These are phyloP conservation scores for Cyphomyrus plagiostoma DNA, from an alignment of 2,113 vertebrate genomes.

Conservation along the genomic window DNA sequence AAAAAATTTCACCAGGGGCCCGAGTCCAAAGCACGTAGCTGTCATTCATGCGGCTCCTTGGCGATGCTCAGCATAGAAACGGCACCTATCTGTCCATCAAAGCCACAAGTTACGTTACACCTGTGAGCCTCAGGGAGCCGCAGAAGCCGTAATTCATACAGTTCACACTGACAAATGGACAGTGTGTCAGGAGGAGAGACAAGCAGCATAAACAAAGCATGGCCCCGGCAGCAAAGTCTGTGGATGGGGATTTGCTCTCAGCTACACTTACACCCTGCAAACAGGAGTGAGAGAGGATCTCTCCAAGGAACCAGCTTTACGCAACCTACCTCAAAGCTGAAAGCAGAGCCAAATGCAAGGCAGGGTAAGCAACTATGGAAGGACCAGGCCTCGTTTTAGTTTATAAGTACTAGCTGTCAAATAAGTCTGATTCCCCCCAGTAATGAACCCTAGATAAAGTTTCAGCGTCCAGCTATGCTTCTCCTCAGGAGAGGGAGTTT, in stretches of 20 bases:
- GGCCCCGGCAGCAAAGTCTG: neutral
- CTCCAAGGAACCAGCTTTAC: neutral
- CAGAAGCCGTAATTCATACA: neutral
- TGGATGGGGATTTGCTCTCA: neutral
- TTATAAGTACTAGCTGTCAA: conserved; percentile 22
- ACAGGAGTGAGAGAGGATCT: neutral
- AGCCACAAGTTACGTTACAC: neutral
- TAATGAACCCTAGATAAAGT: conserved; percentile 14
- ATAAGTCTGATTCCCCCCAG: neutral
- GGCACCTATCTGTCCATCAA: neutral
- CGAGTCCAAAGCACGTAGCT: neutral
- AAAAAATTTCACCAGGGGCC: neutral
- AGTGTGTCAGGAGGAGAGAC: neutral
- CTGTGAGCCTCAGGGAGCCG: neutral
- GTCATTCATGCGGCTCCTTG: neutral
- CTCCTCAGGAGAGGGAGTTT: conserved; percentile 2
- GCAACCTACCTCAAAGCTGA: neutral
- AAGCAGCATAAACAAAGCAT: neutral
- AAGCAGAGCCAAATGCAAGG: neutral
- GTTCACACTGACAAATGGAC: neutral
- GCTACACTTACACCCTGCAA: neutral
- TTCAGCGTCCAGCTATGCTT: conserved; percentile 16
- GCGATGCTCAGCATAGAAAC: neutral
- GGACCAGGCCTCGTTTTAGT: neutral
- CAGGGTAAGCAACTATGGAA: neutral